These are phyloP conservation scores for Lindbergichthys nudifrons DNA, from an alignment of 2,797 vertebrate genomes.

Conservation along the genomic window DNA sequence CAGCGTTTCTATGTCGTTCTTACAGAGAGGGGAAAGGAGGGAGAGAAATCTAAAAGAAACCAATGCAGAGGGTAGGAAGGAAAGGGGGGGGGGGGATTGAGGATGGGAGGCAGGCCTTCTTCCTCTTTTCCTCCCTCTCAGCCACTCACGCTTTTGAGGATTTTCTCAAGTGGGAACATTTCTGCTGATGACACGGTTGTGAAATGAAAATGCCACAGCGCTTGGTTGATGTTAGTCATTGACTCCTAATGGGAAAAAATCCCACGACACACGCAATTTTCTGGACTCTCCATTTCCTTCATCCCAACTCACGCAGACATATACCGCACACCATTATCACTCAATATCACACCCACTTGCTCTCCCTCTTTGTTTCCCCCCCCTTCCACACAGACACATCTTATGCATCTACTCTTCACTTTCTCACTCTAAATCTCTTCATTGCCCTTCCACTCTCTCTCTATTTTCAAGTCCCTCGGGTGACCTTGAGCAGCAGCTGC, in stretches of 20 bases:
- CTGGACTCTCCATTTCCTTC: constrained; percentile 38
- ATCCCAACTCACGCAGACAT: constrained; percentile 2
- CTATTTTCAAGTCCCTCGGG: constrained; percentile 37
- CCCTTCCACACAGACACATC: not conserved
- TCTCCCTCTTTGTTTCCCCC: not conserved
- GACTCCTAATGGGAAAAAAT: constrained; percentile 55
- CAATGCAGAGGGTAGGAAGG: not conserved
- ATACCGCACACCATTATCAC: constrained; percentile 24
- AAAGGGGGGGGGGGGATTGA: not conserved
- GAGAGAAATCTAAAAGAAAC: not conserved
- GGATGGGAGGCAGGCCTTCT: not conserved
- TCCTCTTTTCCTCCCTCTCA: constrained; percentile 3
- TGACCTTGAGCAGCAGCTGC: constrained; percentile 73
- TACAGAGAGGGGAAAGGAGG: not conserved
- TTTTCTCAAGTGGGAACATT: constrained; percentile 61
- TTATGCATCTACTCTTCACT: constrained; percentile 39
- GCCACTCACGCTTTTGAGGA: constrained; percentile 33
- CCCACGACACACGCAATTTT: constrained; percentile 27
- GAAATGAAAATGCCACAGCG: constrained; percentile 54
- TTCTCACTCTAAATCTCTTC: constrained; percentile 23
- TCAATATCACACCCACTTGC: constrained; percentile 48
- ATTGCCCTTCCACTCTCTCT: constrained; percentile 18
- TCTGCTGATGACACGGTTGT: constrained; percentile 62
- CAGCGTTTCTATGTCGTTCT: constrained; percentile 31
- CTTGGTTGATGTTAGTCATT: constrained; percentile 44